phyloP scores from a whole-genome alignment of 2,113 vertebrate genomes.

The Microtus pennsylvanicus region DNA sequence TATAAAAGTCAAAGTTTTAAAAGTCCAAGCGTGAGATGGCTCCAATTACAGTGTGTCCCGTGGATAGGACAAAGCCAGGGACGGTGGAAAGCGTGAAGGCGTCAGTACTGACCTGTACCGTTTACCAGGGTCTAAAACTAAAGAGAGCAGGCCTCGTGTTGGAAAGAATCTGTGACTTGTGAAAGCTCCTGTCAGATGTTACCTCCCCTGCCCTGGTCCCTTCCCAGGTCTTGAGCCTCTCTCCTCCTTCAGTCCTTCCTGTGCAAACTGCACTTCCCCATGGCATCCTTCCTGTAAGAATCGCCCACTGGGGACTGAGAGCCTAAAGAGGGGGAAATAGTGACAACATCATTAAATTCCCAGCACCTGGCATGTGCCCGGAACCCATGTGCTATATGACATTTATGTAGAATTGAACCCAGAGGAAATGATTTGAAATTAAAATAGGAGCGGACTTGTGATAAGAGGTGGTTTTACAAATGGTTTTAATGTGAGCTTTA shows the following conservation, averaged over 20 bases:
- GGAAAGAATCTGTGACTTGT: neutral
- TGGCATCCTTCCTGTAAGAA: neutral
- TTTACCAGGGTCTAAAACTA: neutral
- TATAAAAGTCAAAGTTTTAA: constrained; percentile 26
- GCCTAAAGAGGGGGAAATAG: neutral
- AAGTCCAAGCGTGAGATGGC: constrained; percentile 28
- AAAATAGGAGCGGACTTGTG: constrained; percentile 23
- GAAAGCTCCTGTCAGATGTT: neutral
- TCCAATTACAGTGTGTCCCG: neutral
- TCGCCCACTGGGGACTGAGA: neutral
- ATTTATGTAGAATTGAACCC: constrained; percentile 42
- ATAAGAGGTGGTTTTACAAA: constrained; percentile 39
- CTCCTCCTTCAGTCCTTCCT: neutral
- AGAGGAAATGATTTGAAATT: constrained; percentile 58
- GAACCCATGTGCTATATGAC: constrained; percentile 40
- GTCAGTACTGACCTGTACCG: neutral
- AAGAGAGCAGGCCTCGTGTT: neutral
- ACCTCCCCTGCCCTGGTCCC: neutral
- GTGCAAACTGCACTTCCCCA: neutral
- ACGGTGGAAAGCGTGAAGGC: neutral
- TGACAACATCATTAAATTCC: neutral
- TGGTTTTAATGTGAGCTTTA: neutral
- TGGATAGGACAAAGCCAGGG: constrained; percentile 30
- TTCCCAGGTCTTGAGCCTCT: neutral
- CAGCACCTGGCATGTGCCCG: neutral